A percentile compares a stretch with the other conserved stretches of the same genome.
Conservation (phyloP, 2,888 invertebrate genomes). For the Pristionchus exspectatus region DNA sequence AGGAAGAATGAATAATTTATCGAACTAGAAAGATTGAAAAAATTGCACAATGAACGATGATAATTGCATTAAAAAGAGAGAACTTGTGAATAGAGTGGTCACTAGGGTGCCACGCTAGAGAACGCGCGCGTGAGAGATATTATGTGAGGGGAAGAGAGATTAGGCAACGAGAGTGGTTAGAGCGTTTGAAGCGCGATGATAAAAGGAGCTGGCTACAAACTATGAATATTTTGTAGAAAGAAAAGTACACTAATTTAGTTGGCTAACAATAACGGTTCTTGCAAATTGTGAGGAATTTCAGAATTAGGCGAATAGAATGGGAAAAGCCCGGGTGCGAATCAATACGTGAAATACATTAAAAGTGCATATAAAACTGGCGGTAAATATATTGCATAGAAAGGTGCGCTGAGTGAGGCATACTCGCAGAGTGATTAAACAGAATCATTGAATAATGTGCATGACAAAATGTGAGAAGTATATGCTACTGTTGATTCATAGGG, state of each 20-base stretch:
- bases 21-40: not conserved
- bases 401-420: conserved; percentile 15
- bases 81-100: not conserved
- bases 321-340: not conserved
- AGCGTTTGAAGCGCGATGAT: not conserved
- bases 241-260: not conserved
- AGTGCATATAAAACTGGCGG: not conserved
- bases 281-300: not conserved
- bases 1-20: conserved; percentile 10
- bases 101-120: conserved; percentile 31
- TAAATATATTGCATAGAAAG: not conserved
- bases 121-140: not conserved
- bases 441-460: not conserved
- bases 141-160: not conserved
- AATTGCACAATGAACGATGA: conserved; percentile 28
- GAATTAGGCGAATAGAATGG: not conserved
- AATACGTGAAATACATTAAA: not conserved
- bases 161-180: not conserved
- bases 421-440: not conserved
- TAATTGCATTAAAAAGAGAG: conserved; percentile 22
- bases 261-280: not conserved
- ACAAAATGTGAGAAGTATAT: not conserved
- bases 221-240: not conserved
- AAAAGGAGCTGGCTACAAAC: not conserved
- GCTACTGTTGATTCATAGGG: no score